These are phyloP conservation scores for Pherbina coryleti DNA, from an alignment of 2,888 invertebrate genomes.

Conservation along the genomic window DNA sequence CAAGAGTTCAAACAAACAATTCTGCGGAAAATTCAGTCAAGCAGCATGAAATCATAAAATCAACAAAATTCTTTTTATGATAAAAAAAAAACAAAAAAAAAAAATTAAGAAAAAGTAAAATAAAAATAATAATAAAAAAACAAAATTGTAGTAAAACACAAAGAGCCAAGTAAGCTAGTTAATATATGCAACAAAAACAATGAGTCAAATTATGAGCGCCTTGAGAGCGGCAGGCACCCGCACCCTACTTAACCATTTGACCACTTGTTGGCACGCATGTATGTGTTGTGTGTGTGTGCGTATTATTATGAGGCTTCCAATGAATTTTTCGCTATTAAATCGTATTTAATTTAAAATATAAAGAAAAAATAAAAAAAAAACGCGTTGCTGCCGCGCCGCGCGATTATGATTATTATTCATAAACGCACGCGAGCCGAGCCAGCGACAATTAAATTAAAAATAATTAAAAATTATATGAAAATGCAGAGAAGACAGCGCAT, in stretches of 20 bases:
- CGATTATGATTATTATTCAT: conserved; percentile 44
- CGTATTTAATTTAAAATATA: conserved; percentile 11
- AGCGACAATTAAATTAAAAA: conserved; percentile 68
- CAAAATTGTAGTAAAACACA: too few species aligned
- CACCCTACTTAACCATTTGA: too few species aligned
- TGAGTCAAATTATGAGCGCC: neutral
- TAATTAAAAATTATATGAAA: conserved; percentile 67
- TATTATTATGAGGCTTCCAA: conserved; percentile 42
- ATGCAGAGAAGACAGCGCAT: conserved; percentile 56
- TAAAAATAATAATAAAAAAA: too few species aligned
- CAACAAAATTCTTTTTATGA: too few species aligned
- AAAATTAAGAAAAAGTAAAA: too few species aligned
- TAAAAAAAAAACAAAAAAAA: too few species aligned
- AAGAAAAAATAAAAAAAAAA: neutral
- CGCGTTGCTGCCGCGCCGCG: neutral
- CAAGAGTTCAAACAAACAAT: too few species aligned
- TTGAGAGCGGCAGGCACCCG: neutral
- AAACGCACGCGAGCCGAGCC: conserved; percentile 60
- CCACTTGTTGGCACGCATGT: too few species aligned
- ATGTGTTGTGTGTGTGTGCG: neutral
- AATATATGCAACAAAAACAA: too few species aligned
- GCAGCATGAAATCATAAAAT: too few species aligned
- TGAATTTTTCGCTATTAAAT: conserved; percentile 48
- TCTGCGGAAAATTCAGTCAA: too few species aligned
- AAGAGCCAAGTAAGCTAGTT: too few species aligned